These are phyloP conservation scores for Buphagus erythrorhynchus DNA, from an alignment of 2,797 vertebrate species.

Conservation along the genomic window DNA sequence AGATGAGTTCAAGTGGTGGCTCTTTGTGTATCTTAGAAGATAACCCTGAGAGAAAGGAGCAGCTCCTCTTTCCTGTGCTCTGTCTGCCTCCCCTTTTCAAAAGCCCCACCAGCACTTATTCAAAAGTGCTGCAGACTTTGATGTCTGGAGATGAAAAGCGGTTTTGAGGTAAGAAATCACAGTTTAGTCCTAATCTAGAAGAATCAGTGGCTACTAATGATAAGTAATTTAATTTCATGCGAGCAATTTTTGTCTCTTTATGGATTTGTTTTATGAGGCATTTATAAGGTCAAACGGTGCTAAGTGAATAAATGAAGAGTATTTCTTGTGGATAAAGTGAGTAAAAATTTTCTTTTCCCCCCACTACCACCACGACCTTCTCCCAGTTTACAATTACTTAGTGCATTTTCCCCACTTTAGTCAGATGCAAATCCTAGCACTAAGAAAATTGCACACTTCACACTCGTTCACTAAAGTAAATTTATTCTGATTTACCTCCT, in stretches of 20 bases:
- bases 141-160: constrained; percentile 62
- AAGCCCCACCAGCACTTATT: constrained; percentile 6
- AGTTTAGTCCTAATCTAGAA: constrained; percentile 40
- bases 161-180: constrained; percentile 59
- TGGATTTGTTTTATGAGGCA: neutral
- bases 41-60: constrained; percentile 18
- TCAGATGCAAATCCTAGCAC: neutral
- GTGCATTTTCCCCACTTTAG: neutral
- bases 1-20: constrained; percentile 17
- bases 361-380: neutral
- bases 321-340: neutral
- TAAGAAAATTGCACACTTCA: constrained; percentile 15
- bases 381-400: neutral
- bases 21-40: constrained; percentile 19
- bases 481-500: constrained; percentile 73
- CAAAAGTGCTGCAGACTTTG: constrained; percentile 31
- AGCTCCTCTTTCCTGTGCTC: neutral
- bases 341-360: neutral
- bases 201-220: constrained; percentile 53
- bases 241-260: constrained; percentile 36
- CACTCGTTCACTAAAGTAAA: constrained; percentile 7
- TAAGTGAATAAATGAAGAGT: neutral
- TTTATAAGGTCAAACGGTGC: constrained; percentile 19
- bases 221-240: constrained; percentile 23
- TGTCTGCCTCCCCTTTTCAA: constrained; percentile 11